Conservation (phyloP, 2,888 invertebrate genomes). For the Yponomeuta evonymella region DNA sequence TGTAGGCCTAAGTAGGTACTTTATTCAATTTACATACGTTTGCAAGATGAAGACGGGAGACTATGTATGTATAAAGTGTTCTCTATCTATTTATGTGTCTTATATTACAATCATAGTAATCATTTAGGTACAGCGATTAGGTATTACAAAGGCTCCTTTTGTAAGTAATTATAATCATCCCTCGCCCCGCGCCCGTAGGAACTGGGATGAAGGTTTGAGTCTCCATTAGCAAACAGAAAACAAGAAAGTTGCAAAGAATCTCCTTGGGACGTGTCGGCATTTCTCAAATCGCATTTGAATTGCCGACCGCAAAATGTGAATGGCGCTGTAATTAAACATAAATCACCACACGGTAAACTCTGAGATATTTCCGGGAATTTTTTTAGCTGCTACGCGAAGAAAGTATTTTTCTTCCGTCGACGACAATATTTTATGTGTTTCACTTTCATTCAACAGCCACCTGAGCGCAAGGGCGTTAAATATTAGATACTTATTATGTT, state of each 20-base stretch:
- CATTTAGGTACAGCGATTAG: not conserved
- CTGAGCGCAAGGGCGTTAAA: slow-evolving; percentile 52
- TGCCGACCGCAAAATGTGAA: slow-evolving; percentile 47
- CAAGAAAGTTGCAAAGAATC: slow-evolving; percentile 40
- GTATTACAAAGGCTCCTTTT: not conserved
- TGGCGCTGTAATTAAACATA: slow-evolving; percentile 65
- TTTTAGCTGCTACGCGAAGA: slow-evolving; percentile 48
- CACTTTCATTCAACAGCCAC: slow-evolving; percentile 43
- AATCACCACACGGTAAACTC: slow-evolving; percentile 58
- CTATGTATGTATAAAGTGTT: no score
- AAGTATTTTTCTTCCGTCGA: slow-evolving; percentile 62
- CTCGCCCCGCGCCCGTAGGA: not conserved
- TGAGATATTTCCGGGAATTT: slow-evolving; percentile 42
- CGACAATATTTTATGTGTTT: slow-evolving; percentile 57
- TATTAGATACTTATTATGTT: not conserved
- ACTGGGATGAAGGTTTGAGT: not conserved
- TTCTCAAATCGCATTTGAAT: slow-evolving; percentile 47
- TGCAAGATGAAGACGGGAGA: no score
- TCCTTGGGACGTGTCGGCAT: slow-evolving; percentile 34
- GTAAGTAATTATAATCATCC: not conserved
- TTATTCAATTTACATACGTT: not conserved
- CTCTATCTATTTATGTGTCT: no score
- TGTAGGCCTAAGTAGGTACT: not conserved
- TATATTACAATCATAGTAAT: not conserved
- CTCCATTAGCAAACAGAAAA: not conserved